These are phyloP conservation scores for Tachina fera DNA, from an alignment of 2,888 invertebrate genomes.

Conservation along the genomic window DNA sequence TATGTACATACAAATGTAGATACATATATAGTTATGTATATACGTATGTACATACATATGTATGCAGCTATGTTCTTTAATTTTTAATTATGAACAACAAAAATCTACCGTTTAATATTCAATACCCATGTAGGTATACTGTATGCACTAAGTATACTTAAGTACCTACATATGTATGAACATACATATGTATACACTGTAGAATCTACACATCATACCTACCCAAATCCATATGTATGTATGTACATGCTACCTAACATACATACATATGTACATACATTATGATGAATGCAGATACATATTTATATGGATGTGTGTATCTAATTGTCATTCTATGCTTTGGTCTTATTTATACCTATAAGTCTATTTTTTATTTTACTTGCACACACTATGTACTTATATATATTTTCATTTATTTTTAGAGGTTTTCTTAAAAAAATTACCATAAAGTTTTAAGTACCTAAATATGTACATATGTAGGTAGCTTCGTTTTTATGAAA, in stretches of 20 bases:
- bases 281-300: neutral
- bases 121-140: neutral
- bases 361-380: conserved; percentile 9
- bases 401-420: conserved; percentile 26
- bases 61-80: neutral
- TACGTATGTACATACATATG: neutral
- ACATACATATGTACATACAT: neutral
- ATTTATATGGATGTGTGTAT: neutral
- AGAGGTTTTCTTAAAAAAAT: conserved; percentile 42
- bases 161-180: neutral
- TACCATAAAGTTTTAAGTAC: conserved; percentile 42
- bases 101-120: neutral
- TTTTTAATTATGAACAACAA: neutral
- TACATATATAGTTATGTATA: neutral
- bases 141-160: neutral
- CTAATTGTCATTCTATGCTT: conserved; percentile 56
- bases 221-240: neutral
- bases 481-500: neutral
- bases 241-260: neutral
- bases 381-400: neutral
- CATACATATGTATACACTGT: neutral
- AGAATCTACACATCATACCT: neutral
- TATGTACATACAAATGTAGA: neutral
- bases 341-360: conserved; percentile 49
- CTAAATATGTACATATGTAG: neutral